Percentiles rank a stretch among this genome's conserved stretches.
These are phyloP conservation scores for Tinea semifulvella DNA, from an alignment of 2,888 invertebrate genomes.

Conservation along the genomic window DNA sequence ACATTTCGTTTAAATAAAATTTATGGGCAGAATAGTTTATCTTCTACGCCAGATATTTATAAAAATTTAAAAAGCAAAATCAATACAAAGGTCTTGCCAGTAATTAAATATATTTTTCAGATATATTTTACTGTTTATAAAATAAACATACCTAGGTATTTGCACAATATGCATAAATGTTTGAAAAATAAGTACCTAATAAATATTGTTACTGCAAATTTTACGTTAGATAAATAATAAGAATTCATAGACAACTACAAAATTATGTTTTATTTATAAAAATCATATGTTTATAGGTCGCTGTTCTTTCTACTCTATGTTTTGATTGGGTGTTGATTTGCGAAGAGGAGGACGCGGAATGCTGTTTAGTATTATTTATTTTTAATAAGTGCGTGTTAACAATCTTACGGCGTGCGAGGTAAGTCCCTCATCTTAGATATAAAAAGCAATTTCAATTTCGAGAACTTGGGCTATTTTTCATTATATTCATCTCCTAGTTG, in stretches of 20 bases:
- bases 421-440: slow-evolving; percentile 23
- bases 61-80: too few species aligned
- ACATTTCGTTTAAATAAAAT: too few species aligned
- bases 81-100: too few species aligned
- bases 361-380: slow-evolving; percentile 57
- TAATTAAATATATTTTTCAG: too few species aligned
- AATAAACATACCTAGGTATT: too few species aligned
- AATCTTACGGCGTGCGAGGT: slow-evolving; percentile 39
- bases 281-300: slow-evolving; percentile 62
- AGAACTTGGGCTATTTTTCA: not conserved
- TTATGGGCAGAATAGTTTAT: too few species aligned
- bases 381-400: slow-evolving; percentile 42
- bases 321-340: slow-evolving; percentile 56
- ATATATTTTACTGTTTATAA: too few species aligned
- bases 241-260: slow-evolving; percentile 4
- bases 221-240: too few species aligned
- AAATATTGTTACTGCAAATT: too few species aligned
- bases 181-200: too few species aligned
- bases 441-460: not conserved
- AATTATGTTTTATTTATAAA: slow-evolving; percentile 16
- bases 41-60: too few species aligned
- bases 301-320: slow-evolving; percentile 48
- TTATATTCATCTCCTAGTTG: slow-evolving; percentile 2
- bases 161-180: too few species aligned
- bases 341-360: slow-evolving; percentile 55